Conservation (phyloP, 2,888 invertebrate species). For the Thymelicus sylvestris region DNA sequence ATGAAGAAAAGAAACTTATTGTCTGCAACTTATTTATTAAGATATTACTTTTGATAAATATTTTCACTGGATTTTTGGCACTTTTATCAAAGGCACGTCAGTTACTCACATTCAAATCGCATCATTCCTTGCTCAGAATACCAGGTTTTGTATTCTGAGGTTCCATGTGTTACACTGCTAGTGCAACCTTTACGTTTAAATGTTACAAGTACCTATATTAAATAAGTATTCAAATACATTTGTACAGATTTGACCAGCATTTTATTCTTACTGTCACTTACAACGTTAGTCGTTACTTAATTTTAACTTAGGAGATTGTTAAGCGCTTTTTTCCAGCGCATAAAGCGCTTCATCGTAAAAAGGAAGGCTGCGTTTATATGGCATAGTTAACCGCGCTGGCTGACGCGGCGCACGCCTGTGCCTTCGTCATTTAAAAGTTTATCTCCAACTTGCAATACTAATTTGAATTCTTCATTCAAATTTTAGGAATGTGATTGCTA, state of each 20-base stretch:
- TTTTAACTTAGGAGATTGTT: slow-evolving; percentile 21
- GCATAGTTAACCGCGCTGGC: slow-evolving; percentile 74
- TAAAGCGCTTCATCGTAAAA: slow-evolving; percentile 46
- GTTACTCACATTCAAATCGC: too few species aligned
- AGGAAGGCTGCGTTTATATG: slow-evolving; percentile 39
- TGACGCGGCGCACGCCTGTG: slow-evolving; percentile 67
- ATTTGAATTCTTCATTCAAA: slow-evolving; percentile 55
- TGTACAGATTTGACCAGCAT: not conserved
- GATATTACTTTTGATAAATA: too few species aligned
- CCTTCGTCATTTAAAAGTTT: slow-evolving; percentile 49
- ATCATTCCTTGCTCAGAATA: too few species aligned
- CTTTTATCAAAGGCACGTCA: too few species aligned
- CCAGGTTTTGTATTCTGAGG: too few species aligned
- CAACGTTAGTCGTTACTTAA: slow-evolving; percentile 23
- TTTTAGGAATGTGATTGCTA: slow-evolving; percentile 72
- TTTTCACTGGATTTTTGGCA: too few species aligned
- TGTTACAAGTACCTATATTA: too few species aligned
- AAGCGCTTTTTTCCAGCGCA: slow-evolving; percentile 49
- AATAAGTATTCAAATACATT: not conserved
- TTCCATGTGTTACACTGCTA: too few species aligned
- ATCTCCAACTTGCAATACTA: slow-evolving; percentile 52
- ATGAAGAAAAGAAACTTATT: too few species aligned
- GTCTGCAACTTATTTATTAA: too few species aligned
- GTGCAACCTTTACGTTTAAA: too few species aligned
- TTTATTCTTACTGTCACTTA: not conserved